Percentiles rank a stretch among this genome's conserved stretches.
These are phyloP conservation scores for Agonopterix subpropinquella DNA, from an alignment of 2,888 invertebrate genomes.

Conservation along the genomic window DNA sequence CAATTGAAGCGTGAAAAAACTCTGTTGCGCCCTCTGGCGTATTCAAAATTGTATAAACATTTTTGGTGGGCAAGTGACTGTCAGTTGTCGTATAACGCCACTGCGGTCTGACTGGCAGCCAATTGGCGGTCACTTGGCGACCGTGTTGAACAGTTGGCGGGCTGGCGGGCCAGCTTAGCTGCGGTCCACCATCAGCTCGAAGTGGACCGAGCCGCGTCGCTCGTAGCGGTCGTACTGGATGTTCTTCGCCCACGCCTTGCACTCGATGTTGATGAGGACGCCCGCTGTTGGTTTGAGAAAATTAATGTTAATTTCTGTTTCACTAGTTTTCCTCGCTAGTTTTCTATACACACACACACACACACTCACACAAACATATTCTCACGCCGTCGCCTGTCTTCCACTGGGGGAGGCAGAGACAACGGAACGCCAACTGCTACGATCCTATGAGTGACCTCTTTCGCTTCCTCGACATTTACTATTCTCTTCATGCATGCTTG, in stretches of 20 bases:
- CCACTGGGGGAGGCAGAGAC: no score
- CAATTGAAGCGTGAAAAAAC: conserved; percentile 70
- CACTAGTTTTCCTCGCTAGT: no score
- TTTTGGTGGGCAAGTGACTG: neutral
- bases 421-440: no score
- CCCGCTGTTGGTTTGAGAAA: conserved; percentile 74
- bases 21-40: conserved; percentile 61
- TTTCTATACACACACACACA: no score
- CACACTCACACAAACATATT: no score
- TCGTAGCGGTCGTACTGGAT: conserved; percentile 90
- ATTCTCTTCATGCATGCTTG: no score
- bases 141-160: conserved; percentile 14
- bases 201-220: conserved; percentile 94
- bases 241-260: conserved; percentile 95
- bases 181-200: conserved; percentile 93
- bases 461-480: no score
- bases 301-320: no score
- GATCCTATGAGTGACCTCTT: no score
- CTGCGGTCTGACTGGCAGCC: neutral
- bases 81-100: conserved; percentile 3
- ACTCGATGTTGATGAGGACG: conserved; percentile 93
- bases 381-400: no score
- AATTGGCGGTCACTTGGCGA: conserved; percentile 6
- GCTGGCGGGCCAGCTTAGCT: conserved; percentile 40
- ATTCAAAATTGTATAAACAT: conserved; percentile 63